Conservation (phyloP, 2,888 invertebrate genomes). For the Hypolimnas misippus region DNA sequence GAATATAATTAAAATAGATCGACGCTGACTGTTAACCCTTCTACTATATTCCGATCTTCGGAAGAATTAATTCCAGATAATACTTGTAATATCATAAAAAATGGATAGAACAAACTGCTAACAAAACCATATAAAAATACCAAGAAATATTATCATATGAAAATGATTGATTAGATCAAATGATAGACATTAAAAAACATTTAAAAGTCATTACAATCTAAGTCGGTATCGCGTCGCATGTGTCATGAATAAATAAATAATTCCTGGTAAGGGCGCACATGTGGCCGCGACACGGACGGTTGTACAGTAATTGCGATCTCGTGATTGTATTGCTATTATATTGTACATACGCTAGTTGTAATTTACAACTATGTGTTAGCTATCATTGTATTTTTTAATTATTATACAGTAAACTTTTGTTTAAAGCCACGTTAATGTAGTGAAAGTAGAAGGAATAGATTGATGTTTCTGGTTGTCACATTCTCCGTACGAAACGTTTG, state of each 20-base stretch:
- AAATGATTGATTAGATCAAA: constrained; percentile 20
- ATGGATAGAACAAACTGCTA: too few species aligned
- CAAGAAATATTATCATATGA: background rate
- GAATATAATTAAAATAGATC: too few species aligned
- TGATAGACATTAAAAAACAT: constrained; percentile 45
- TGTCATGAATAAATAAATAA: constrained; percentile 45
- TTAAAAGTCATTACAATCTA: constrained; percentile 47
- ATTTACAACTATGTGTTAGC: background rate
- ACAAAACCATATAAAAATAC: background rate
- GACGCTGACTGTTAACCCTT: too few species aligned
- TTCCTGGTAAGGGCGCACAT: constrained; percentile 41
- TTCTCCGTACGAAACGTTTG: too few species aligned
- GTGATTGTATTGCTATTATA: constrained; percentile 35
- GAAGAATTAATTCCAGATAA: too few species aligned
- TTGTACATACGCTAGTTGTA: background rate
- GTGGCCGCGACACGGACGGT: constrained; percentile 40
- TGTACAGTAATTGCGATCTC: constrained; percentile 47
- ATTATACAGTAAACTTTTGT: too few species aligned
- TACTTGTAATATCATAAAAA: too few species aligned
- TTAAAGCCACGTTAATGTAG: too few species aligned
- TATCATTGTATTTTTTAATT: background rate
- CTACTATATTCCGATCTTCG: too few species aligned
- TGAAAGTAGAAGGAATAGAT: too few species aligned
- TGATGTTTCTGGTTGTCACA: too few species aligned
- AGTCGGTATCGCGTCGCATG: constrained; percentile 39